Base-by-base conservation (phyloP, 2,888 invertebrate genomes). In the Aleiodes leptofemur region DNA sequence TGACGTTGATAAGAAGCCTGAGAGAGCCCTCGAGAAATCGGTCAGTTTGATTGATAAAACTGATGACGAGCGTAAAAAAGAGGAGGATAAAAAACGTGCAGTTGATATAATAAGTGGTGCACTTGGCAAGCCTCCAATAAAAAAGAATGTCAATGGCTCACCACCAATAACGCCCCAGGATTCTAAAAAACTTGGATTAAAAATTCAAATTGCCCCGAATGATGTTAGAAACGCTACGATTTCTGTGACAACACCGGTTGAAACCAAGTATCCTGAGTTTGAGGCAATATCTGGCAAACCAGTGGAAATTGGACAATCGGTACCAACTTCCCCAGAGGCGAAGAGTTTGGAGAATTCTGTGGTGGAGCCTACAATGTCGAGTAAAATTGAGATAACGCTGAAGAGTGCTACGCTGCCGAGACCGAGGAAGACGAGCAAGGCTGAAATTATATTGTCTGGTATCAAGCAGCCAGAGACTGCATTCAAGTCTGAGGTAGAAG, bases 321-420 rank as follows among this genome's bases (percentile, higher is more conserved):
- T 83, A 34, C 80, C 83, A 31, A 76, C 77, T 34, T 79, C 80
- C 6, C 80, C 81, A 57, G 81, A 83, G 64, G 73, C 81, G n/a
- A 76, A 78, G 61, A 80, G 77, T 72, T 68, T 79, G n/a, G 78
- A 79, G 3, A 76, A 74, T 76, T 78, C 80, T 43, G 76, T 77
- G 13, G 86, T 86, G 0, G 87, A 88, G 64, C 85, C 86, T 29
- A 88, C 86, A 56, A 92, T 93, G 87, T 92, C 92, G 3, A 93
- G 93, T 14, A 92, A 92, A 31, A 92, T 93, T 81, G 93, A 94
- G 81, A 93, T 94, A 72, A 93, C 92, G 0, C 86, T 94, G 38
- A 94, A 94, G 85, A 93, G 93, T 75, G 93, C 94, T 0, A 94
- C 94, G 0, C 88, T 94, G 78, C 94, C 94, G 4, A 90, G 94